Evolutionary conservation across 2,888 invertebrate genomes (phyloP), one percentile per base, ranked within the genome.

Genomic region (Lasioglossum zephyrum): DNA sequence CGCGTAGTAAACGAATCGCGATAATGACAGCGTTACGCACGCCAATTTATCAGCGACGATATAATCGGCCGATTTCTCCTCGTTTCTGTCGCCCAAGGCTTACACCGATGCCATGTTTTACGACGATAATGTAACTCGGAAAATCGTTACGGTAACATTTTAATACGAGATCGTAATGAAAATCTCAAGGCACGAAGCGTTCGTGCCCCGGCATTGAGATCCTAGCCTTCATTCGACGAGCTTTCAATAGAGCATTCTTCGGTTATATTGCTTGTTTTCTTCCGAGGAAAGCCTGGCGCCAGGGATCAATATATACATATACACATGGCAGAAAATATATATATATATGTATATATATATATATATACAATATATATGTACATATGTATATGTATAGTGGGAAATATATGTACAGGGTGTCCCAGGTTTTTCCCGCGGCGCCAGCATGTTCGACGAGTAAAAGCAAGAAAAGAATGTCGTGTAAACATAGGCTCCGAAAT

Each of bases 161-260:
- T 49, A 53, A 69, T 73, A 66, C 57, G 41, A 72, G 77, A 73
- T 80, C 53, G 75, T 57, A 79, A 60, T 41, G 76, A 75, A 75
- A 84, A 63, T 85, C 57, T 41, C 26, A n/a, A 60, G 49, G 13
- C 36, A 66, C 39, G 13, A 26, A 26, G 22, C 69, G 63, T 47
- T 16, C 2, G n/a, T 53, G 66, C 13, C 13, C 26, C 63, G 53
- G 66, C 72, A 41, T 63, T 57, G 26, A 69, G 60, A 81, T 75
- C 75, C 72, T 79, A 79, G 31, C 74, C 86, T 77, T 60, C 47
- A 83, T 89, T 80, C 80, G 83, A 86, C 74, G 81, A 87, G 88
- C 75, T 88, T 89, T 89, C 89, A 89, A 89, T 89, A 79, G 84
- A 82, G 76, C 85, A 87, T 89, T 89, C 88, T 89, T 87, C 79